Conservation (phyloP, 2,113 vertebrate genomes). For the Chaetodon auriga region DNA sequence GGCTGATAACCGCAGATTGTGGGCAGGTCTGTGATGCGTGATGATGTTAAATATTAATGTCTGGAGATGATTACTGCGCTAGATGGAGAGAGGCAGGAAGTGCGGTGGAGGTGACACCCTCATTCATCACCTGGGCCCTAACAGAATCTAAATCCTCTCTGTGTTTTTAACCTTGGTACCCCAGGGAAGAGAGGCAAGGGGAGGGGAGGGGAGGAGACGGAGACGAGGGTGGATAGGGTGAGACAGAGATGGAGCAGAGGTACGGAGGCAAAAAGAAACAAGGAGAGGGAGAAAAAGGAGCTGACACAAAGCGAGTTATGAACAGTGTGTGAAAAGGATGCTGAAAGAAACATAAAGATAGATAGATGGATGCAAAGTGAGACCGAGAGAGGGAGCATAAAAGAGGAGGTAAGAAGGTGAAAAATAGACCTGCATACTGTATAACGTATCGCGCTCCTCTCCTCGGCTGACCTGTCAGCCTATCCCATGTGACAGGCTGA, state of each 20-base stretch:
- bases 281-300: constrained; percentile 22
- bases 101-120: constrained; percentile 67
- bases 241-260: constrained; percentile 38
- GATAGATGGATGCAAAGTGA: constrained; percentile 56
- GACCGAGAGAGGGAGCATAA: constrained; percentile 23
- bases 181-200: constrained; percentile 31
- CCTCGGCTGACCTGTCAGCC: constrained; percentile 70
- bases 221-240: constrained; percentile 14
- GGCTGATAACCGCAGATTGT: constrained; percentile 66
- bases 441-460: constrained; percentile 58
- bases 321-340: constrained; percentile 18
- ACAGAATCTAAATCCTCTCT: constrained; percentile 81
- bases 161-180: constrained; percentile 84
- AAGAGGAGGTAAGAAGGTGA: constrained; percentile 41
- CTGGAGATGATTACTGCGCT: constrained; percentile 72
- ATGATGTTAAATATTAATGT: constrained; percentile 84
- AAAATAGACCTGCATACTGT: constrained; percentile 59
- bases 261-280: constrained; percentile 9
- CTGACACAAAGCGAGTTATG: constrained; percentile 44
- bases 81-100: constrained; percentile 75
- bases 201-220: constrained; percentile 22
- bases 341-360: constrained; percentile 43
- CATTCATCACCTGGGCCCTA: constrained; percentile 77
- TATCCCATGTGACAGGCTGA: constrained; percentile 80
- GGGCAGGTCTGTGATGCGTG: constrained; percentile 57